These are phyloP conservation scores for Drosophila subobscura DNA, from an alignment of 1,140 invertebrate species.

Conservation along the genomic window DNA sequence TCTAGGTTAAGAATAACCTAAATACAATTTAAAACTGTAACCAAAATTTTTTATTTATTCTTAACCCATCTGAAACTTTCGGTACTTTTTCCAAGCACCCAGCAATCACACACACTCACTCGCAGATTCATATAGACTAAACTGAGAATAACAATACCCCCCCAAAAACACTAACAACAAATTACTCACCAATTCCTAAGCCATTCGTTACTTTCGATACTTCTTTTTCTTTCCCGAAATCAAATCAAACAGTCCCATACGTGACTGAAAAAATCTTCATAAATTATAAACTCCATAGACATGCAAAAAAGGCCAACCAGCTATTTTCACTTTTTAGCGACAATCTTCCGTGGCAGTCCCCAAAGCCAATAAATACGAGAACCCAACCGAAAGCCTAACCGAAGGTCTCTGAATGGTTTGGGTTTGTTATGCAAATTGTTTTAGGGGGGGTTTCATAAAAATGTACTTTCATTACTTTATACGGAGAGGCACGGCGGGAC, in stretches of 20 bases:
- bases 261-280: slow-evolving; percentile 29
- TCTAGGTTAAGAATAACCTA: too few species aligned
- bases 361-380: slow-evolving; percentile 45
- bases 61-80: too few species aligned
- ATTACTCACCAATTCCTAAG: slow-evolving; percentile 46
- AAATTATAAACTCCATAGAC: slow-evolving; percentile 50
- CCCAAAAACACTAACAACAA: slow-evolving; percentile 34
- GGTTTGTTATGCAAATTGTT: slow-evolving; percentile 66
- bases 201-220: slow-evolving; percentile 50
- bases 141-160: slow-evolving; percentile 18
- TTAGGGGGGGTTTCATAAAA: slow-evolving; percentile 61
- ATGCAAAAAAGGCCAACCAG: slow-evolving; percentile 71
- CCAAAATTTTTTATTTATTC: too few species aligned
- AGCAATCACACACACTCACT: slow-evolving; percentile 3
- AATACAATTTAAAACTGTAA: too few species aligned
- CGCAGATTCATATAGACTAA: slow-evolving; percentile 6
- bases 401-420: slow-evolving; percentile 32
- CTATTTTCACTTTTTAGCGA: slow-evolving; percentile 71
- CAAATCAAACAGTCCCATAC: slow-evolving; percentile 26
- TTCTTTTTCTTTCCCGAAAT: slow-evolving; percentile 39
- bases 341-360: slow-evolving; percentile 24
- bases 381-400: slow-evolving; percentile 10
- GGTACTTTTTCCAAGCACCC: too few species aligned
- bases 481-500: slow-evolving; percentile 20
- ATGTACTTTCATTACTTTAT: slow-evolving; percentile 76